A percentile compares a stretch with the other conserved stretches of the same genome.
These are phyloP conservation scores for Paraplagusia blochii DNA, from an alignment of 2,113 vertebrate species.

Conservation along the genomic window DNA sequence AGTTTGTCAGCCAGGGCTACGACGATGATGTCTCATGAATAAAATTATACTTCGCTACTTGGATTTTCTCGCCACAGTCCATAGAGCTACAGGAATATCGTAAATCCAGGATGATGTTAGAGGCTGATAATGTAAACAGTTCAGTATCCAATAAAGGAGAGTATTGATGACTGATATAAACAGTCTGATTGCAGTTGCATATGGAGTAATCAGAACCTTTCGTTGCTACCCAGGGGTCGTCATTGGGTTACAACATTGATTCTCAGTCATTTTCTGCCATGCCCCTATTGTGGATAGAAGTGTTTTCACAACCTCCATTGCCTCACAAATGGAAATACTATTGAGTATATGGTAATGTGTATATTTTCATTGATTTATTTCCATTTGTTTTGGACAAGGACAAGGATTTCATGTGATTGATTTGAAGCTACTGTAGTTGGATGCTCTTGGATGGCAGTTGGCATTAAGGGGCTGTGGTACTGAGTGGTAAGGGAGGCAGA, in stretches of 20 bases:
- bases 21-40: constrained; percentile 22
- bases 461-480: no score
- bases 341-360: no score
- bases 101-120: constrained; percentile 14
- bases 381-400: no score
- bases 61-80: constrained; percentile 1
- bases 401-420: no score
- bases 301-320: no score
- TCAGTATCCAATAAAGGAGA: constrained; percentile 2
- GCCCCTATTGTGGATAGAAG: no score
- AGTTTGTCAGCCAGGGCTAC: constrained; percentile 5
- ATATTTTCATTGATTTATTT: no score
- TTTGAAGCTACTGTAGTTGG: no score
- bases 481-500: no score
- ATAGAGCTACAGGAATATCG: constrained; percentile 2
- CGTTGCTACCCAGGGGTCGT: constrained; percentile 43
- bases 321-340: no score
- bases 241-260: constrained; percentile 40
- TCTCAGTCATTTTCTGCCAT: no score
- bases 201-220: constrained; percentile 18
- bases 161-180: constrained; percentile 24
- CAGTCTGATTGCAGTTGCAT: constrained; percentile 39
- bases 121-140: not conserved
- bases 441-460: no score
- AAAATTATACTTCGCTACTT: constrained; percentile 1